These are phyloP conservation scores for Ctenopoma kingsleyae DNA, from an alignment of 2,797 vertebrate species.

Conservation along the genomic window DNA sequence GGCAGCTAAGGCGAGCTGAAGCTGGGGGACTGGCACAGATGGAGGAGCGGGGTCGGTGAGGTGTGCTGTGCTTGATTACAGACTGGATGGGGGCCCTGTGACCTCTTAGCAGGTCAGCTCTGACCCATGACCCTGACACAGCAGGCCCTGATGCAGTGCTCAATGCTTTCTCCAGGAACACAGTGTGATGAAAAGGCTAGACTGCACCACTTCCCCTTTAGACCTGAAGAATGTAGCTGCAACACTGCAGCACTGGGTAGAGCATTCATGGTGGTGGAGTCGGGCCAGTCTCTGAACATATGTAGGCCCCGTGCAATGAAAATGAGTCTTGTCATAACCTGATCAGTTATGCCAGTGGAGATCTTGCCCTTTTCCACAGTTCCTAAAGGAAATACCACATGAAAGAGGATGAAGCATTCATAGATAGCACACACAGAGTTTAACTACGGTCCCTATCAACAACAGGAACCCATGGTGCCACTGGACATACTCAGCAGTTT, in stretches of 20 bases:
- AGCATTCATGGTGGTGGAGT: conserved; percentile 50
- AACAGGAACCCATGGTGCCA: conserved; percentile 10
- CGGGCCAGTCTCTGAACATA: conserved; percentile 54
- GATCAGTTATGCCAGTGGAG: conserved; percentile 52
- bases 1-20: conserved; percentile 46
- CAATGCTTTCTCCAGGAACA: conserved; percentile 77
- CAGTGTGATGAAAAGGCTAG: conserved; percentile 80
- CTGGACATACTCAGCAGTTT: conserved; percentile 58
- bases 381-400: conserved; percentile 12
- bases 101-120: conserved; percentile 79
- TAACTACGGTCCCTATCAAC: conserved; percentile 16
- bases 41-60: conserved; percentile 70
- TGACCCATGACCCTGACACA: conserved; percentile 78
- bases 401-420: not conserved
- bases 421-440: conserved; percentile 1
- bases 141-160: conserved; percentile 71
- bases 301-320: conserved; percentile 31
- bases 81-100: conserved; percentile 69
- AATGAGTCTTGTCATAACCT: conserved; percentile 59
- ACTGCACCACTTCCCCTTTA: conserved; percentile 71
- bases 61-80: conserved; percentile 84
- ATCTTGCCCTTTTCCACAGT: conserved; percentile 49
- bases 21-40: conserved; percentile 48
- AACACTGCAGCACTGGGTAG: conserved; percentile 34
- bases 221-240: conserved; percentile 62